Evolutionary conservation across 2,797 vertebrate genomes (phyloP).

Genomic region (Tinamus major): DNA sequence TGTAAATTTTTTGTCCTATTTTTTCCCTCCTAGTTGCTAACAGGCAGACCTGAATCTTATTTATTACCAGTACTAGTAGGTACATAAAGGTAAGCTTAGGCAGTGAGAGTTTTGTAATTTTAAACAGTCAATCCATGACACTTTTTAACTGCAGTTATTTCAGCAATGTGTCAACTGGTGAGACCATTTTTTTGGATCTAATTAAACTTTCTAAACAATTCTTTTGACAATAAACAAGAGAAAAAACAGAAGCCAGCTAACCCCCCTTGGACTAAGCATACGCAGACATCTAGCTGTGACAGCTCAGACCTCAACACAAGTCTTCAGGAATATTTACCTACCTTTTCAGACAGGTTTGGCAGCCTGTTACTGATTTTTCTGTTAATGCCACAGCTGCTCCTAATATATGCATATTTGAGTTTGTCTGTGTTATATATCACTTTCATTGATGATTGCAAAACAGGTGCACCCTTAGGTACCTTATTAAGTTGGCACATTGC

Average conservation of each 20-base stretch:
- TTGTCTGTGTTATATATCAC: neutral
- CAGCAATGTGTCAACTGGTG: fast-evolving
- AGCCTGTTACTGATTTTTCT: neutral
- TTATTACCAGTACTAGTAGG: fast-evolving
- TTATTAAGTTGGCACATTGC: neutral
- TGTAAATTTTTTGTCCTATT: neutral
- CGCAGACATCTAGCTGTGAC: neutral
- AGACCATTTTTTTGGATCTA: neutral
- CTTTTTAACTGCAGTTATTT: neutral
- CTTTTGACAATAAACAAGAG: neutral
- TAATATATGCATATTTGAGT: neutral
- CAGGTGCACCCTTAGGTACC: neutral
- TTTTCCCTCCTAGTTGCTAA: neutral
- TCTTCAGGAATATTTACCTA: neutral
- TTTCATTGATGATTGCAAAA: neutral
- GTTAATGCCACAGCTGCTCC: neutral
- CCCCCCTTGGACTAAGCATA: neutral
- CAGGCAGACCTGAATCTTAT: neutral
- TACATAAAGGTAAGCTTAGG: neutral
- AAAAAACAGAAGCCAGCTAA: neutral
- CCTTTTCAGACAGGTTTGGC: neutral
- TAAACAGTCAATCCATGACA: neutral
- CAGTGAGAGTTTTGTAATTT: neutral
- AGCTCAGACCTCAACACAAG: neutral
- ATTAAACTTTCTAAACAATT: neutral